Evolutionary conservation across 2,888 invertebrate genomes (phyloP), one percentile per base, ranked within the genome.

Genomic region (Crepidodera aurea): DNA sequence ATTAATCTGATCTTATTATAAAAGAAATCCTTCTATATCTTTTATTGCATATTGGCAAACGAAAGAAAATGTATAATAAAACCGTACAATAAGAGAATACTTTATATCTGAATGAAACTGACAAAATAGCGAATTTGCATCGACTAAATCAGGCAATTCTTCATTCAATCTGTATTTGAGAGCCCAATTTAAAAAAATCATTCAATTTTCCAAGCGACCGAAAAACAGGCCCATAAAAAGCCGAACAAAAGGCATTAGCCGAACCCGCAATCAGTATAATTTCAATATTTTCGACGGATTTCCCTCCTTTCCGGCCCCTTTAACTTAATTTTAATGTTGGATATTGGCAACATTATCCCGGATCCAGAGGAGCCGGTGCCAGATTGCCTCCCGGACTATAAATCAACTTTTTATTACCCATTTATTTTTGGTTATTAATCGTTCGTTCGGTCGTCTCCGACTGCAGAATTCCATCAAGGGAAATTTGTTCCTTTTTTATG

Each of bases 341-440:
- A 74, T 77, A 77, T 77, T 75, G 78, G 77, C 74, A 74, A 75
- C 72, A 73, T 70, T 72, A 67, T 73, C 65, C 72, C 72, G 48
- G 61, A 37, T 22, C 39, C 22, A 51, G 32, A 46, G 46, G 40
- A 51, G 56, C 64, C 61, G 29, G 56, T 63, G 68, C 76, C 77
- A 76, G 77, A 77, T 75, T 75, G 77, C 74, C 68, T 60, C 69
- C 62, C 60, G 68, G 71, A 70, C 73, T 72, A 79, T 80, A 80
- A 79, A 80, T 80, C 79, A 79, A 76, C 71, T 79, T 79, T 79
- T 79, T 79, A 79, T 79, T 79, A 76, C 76, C 79, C 79, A 79
- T 79, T 80, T 78, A 77, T 77, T 73, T 71, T 71, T 74, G 64
- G 75, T 79, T 80, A 80, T 79, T 80, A 79, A 79, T 80, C 79